These are phyloP conservation scores for Atlantisia rogersi DNA, from an alignment of 2,113 vertebrate species.

Conservation along the genomic window DNA sequence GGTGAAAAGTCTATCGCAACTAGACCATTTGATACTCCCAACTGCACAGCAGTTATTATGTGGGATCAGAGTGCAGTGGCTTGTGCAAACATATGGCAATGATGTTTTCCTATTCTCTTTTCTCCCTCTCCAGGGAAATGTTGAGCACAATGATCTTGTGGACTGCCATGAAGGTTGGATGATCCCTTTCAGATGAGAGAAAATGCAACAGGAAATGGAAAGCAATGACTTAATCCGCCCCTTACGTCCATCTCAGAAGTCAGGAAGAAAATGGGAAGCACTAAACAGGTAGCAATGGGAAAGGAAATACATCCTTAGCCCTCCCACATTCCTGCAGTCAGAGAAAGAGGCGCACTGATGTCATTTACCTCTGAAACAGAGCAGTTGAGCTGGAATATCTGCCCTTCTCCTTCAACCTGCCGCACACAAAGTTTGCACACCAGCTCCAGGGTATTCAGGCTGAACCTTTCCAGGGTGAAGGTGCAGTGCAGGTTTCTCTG, in stretches of 20 bases:
- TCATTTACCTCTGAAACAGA: constrained; percentile 87
- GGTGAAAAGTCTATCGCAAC: background rate
- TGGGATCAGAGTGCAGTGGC: background rate
- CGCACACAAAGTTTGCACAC: constrained; percentile 93
- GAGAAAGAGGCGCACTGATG: background rate
- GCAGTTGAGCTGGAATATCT: constrained; percentile 94
- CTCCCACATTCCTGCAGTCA: background rate
- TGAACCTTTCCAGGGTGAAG: constrained; percentile 91
- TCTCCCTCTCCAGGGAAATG: background rate
- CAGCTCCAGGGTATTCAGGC: constrained; percentile 84
- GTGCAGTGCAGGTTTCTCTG: constrained; percentile 93
- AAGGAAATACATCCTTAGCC: background rate
- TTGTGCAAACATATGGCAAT: background rate
- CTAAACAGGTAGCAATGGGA: background rate
- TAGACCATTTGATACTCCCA: background rate
- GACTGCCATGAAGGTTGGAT: background rate
- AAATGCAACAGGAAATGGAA: background rate
- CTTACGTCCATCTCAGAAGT: background rate
- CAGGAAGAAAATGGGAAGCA: background rate
- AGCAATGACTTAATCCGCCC: background rate
- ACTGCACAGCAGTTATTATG: background rate
- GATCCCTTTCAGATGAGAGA: background rate
- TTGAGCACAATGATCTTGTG: background rate
- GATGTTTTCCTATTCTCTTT: background rate
- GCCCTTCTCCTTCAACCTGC: constrained; percentile 94